Conservation (phyloP, 2,113 vertebrate genomes). For the Protomyctophum bolini region DNA sequence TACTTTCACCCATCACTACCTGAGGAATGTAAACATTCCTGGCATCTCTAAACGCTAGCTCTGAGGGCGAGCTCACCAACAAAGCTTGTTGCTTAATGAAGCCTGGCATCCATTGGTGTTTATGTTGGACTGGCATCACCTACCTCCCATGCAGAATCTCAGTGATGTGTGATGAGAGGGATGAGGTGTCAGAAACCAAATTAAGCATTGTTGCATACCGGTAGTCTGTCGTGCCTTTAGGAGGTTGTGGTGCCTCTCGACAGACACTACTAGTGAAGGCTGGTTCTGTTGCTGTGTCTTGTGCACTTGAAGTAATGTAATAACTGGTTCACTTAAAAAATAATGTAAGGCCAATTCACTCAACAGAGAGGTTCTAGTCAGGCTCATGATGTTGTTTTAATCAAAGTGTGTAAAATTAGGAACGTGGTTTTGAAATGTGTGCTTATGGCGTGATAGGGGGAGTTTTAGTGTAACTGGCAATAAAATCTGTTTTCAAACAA, state of each 20-base stretch:
- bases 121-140: conserved; percentile 44
- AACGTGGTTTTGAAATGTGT: too few relatives aligned
- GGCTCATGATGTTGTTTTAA: too few relatives aligned
- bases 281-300: conserved; percentile 2
- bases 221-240: conserved; percentile 36
- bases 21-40: conserved; percentile 60
- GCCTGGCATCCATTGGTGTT: conserved; percentile 52
- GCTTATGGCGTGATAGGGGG: too few relatives aligned
- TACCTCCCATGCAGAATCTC: conserved; percentile 24
- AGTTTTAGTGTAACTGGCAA: not conserved
- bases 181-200: conserved; percentile 61
- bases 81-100: conserved; percentile 17
- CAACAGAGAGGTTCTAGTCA: too few relatives aligned
- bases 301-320: not conserved
- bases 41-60: conserved; percentile 22
- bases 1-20: conserved; percentile 36
- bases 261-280: conserved; percentile 16
- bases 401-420: too few relatives aligned
- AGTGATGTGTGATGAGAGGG: conserved; percentile 29
- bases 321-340: too few relatives aligned
- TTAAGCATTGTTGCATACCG: conserved; percentile 27
- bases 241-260: conserved; percentile 23
- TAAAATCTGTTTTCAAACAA: not conserved
- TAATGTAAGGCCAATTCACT: too few relatives aligned
- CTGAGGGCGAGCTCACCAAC: conserved; percentile 22